Percentiles rank a stretch among this genome's conserved stretches.
These are phyloP conservation scores for Metacarcinus magister DNA, from an alignment of 2,888 invertebrate species.

Conservation along the genomic window DNA sequence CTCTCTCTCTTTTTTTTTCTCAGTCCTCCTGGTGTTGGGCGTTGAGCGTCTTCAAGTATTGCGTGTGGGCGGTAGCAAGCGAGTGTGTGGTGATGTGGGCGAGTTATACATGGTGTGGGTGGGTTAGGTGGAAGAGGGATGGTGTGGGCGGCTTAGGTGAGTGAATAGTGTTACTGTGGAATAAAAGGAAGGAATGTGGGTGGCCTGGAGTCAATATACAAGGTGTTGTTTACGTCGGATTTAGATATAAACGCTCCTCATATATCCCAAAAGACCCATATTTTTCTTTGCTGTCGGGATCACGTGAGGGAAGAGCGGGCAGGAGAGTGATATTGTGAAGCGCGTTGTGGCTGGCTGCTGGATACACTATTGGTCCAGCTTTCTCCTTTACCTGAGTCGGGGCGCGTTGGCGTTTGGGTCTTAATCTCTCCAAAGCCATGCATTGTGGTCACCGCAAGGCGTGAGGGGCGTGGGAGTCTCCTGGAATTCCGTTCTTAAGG, in stretches of 20 bases:
- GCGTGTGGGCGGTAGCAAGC: neutral
- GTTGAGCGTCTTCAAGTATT: neutral
- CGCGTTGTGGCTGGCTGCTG: neutral
- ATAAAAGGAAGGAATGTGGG: neutral
- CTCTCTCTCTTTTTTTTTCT: slow-evolving; percentile 1
- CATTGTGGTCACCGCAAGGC: slow-evolving; percentile 17
- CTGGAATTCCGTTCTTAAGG: neutral
- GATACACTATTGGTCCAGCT: neutral
- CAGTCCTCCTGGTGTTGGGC: neutral
- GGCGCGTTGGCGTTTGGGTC: neutral
- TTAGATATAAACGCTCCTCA: neutral
- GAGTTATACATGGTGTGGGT: neutral
- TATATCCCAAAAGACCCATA: neutral
- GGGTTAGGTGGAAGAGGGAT: neutral
- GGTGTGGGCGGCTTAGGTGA: neutral
- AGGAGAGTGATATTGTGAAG: neutral
- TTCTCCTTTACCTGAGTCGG: neutral
- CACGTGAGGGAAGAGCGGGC: neutral
- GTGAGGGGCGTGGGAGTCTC: neutral
- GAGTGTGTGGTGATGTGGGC: neutral
- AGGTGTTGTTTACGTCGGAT: neutral
- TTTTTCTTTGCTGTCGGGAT: neutral
- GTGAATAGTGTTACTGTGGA: neutral
- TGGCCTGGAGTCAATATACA: neutral
- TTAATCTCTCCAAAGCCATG: neutral